Conservation (phyloP, 2,797 vertebrate genomes). For the Gymnoscopelus microlampas region DNA sequence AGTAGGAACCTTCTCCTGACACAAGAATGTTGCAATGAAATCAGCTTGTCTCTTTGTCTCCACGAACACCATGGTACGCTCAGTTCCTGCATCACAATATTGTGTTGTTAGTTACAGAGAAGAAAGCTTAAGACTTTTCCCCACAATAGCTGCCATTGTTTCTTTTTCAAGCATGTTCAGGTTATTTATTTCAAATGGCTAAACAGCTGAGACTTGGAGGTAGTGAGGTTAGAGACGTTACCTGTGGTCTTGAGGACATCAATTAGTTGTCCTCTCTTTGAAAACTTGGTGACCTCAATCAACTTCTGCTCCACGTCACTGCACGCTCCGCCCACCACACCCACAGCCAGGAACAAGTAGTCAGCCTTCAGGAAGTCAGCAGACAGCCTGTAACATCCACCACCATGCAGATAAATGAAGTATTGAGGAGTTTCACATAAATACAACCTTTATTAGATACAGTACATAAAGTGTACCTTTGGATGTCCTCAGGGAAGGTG, state of each 20-base stretch:
- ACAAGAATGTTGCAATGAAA: slow-evolving; percentile 90
- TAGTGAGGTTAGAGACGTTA: slow-evolving; percentile 50
- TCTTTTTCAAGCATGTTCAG: no score
- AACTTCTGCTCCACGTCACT: slow-evolving; percentile 90
- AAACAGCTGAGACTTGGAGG: no score
- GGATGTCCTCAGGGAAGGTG: slow-evolving; percentile 92
- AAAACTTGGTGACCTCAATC: slow-evolving; percentile 85
- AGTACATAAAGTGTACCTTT: slow-evolving; percentile 79
- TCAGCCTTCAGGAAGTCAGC: slow-evolving; percentile 87
- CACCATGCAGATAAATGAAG: background rate
- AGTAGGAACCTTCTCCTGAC: slow-evolving; percentile 90
- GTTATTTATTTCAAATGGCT: no score
- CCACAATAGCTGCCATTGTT: no score
- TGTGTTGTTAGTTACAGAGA: no score
- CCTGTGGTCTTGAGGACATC: slow-evolving; percentile 87
- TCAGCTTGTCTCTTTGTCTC: slow-evolving; percentile 94
- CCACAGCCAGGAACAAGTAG: slow-evolving; percentile 94
- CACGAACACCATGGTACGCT: slow-evolving; percentile 95
- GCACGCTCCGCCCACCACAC: slow-evolving; percentile 92
- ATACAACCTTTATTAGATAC: accelerated
- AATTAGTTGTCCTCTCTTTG: slow-evolving; percentile 89
- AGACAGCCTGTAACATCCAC: slow-evolving; percentile 82
- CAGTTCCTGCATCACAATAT: slow-evolving; percentile 72
- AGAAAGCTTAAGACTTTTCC: no score
- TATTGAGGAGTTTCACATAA: background rate